These are phyloP conservation scores for Uloborus diversus DNA, from an alignment of 1,140 invertebrate genomes.

Conservation along the genomic window DNA sequence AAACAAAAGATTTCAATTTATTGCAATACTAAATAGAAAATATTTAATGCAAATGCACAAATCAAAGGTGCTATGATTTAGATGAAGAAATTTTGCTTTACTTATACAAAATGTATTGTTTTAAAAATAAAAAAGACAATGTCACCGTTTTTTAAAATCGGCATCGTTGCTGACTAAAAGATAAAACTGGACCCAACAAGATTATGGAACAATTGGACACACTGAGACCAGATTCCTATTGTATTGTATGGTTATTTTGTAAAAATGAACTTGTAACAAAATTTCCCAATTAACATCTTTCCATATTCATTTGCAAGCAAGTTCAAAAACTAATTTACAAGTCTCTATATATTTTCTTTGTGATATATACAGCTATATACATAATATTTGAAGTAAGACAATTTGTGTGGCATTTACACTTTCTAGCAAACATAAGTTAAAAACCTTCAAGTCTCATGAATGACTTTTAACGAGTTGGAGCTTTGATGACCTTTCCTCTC, in stretches of 20 bases:
- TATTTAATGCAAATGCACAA: no score
- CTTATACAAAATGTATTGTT: not conserved
- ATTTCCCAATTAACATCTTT: slow-evolving; percentile 49
- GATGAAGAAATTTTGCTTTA: not conserved
- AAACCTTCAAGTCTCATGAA: not conserved
- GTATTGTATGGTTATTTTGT: not conserved
- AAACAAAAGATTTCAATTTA: no score
- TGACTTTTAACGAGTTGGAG: not conserved
- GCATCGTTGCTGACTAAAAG: not conserved
- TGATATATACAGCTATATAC: slow-evolving; percentile 44
- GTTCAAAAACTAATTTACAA: slow-evolving; percentile 48
- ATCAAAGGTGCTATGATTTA: not conserved
- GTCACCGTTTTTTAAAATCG: not conserved
- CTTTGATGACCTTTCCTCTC: not conserved
- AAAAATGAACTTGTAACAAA: slow-evolving; percentile 47
- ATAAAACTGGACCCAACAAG: not conserved
- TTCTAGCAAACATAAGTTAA: not conserved
- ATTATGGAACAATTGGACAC: not conserved
- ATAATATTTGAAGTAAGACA: not conserved
- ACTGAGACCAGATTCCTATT: not conserved
- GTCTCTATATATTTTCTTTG: slow-evolving; percentile 36
- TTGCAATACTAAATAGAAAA: no score
- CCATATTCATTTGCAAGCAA: slow-evolving; percentile 21
- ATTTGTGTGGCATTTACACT: not conserved
- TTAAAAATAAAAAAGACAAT: not conserved